Conservation (phyloP, 2,797 vertebrate genomes). For the Ptychadena robeensis region DNA sequence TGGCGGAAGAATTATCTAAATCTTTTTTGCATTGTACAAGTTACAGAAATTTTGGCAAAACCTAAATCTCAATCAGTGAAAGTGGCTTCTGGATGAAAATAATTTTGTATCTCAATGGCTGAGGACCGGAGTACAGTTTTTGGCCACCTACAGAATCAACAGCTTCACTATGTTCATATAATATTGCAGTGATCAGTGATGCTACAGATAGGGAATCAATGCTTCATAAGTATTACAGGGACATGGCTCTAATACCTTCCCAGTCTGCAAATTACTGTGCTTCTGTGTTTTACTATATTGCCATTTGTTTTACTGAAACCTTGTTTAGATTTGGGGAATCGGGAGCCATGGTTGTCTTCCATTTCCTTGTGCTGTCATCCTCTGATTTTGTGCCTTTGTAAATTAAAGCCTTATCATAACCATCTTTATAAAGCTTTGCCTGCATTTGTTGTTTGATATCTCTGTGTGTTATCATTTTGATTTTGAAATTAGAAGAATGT, state of each 20-base stretch:
- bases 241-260: background rate
- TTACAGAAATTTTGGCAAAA: no score
- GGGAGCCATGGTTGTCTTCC: conserved; percentile 1
- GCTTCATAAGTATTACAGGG: background rate
- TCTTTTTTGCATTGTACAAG: no score
- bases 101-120: no score
- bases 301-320: background rate
- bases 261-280: background rate
- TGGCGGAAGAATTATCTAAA: no score
- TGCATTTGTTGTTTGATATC: background rate
- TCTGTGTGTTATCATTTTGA: no score
- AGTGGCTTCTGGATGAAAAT: no score
- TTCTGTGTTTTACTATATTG: background rate
- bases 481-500: no score
- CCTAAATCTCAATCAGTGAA: no score
- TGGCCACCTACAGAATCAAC: background rate
- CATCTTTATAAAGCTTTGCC: background rate
- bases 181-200: background rate
- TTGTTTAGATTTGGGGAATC: background rate
- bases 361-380: conserved; percentile 26
- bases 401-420: conserved; percentile 59
- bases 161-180: background rate
- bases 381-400: conserved; percentile 59
- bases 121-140: no score
- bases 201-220: background rate